Evolutionary conservation across 2,888 invertebrate species (phyloP).

Genomic region (Heterodera filipjevi): DNA sequence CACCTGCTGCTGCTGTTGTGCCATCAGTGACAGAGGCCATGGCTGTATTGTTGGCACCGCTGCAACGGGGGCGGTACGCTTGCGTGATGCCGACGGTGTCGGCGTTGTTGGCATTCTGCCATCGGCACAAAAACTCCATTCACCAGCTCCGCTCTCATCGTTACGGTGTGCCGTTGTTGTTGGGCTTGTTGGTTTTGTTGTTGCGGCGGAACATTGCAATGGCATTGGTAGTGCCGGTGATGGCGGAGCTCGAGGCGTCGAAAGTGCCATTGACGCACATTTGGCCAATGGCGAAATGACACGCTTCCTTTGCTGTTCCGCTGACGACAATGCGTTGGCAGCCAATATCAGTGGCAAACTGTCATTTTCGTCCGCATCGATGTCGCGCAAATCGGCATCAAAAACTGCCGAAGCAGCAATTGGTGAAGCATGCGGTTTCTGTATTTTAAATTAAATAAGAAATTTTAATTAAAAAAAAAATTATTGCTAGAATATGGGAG

Average conservation of each 20-base stretch:
- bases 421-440: not conserved
- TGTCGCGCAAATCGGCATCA: not conserved
- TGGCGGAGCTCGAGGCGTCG: not conserved
- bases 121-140: not conserved
- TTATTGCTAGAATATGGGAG: too few relatives aligned
- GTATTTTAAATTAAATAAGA: too few relatives aligned
- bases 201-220: not conserved
- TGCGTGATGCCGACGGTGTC: not conserved
- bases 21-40: slow-evolving; percentile 20
- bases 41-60: slow-evolving; percentile 16
- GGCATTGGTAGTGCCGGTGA: not conserved
- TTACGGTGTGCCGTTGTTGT: not conserved
- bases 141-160: not conserved
- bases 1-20: not conserved
- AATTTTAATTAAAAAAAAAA: too few relatives aligned
- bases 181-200: too few relatives aligned
- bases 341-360: not conserved
- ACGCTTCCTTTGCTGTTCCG: not conserved
- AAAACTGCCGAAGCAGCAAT: not conserved
- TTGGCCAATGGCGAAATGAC: not conserved
- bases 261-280: not conserved
- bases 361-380: slow-evolving; percentile 14
- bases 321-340: not conserved
- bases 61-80: not conserved
- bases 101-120: not conserved